phyloP scores from a whole-genome alignment of 2,113 vertebrate genomes.

The Rallus limicola region DNA sequence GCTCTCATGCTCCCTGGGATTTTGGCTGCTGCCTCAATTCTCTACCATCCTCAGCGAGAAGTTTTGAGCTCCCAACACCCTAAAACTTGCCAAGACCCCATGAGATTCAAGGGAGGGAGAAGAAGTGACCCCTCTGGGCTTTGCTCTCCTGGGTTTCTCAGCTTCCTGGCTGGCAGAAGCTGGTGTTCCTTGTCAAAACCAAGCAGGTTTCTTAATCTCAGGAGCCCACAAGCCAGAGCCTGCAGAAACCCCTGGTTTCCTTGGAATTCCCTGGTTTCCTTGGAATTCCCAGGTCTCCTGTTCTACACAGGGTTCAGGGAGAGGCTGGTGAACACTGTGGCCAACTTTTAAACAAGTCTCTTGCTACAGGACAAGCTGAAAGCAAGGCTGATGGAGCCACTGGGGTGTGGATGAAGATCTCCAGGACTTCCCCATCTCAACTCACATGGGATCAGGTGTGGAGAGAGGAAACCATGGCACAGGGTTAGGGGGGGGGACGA shows the following conservation, averaged over 20 bases:
- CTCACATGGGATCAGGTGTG: background rate
- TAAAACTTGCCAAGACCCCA: background rate
- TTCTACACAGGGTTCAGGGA: background rate
- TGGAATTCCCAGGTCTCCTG: background rate
- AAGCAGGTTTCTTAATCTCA: background rate
- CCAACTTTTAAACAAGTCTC: background rate
- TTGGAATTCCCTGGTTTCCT: background rate
- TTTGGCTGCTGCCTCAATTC: background rate
- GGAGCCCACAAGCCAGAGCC: background rate
- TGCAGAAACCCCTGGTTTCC: background rate
- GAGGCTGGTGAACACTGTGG: background rate
- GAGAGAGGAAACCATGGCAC: background rate
- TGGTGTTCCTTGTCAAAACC: background rate
- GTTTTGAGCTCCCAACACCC: background rate
- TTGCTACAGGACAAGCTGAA: no score
- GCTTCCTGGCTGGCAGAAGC: background rate
- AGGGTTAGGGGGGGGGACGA: background rate
- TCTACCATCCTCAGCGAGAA: background rate
- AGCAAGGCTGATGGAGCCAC: background rate
- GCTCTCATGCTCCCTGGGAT: fast-evolving
- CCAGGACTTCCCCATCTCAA: background rate
- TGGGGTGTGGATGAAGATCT: background rate
- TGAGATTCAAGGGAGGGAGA: background rate
- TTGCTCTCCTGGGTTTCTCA: background rate
- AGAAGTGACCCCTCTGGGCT: background rate